Percentiles rank a stretch among this genome's conserved stretches.
Evolutionary conservation across 2,113 vertebrate genomes (phyloP).

Genomic region (Calidris pugnax): DNA sequence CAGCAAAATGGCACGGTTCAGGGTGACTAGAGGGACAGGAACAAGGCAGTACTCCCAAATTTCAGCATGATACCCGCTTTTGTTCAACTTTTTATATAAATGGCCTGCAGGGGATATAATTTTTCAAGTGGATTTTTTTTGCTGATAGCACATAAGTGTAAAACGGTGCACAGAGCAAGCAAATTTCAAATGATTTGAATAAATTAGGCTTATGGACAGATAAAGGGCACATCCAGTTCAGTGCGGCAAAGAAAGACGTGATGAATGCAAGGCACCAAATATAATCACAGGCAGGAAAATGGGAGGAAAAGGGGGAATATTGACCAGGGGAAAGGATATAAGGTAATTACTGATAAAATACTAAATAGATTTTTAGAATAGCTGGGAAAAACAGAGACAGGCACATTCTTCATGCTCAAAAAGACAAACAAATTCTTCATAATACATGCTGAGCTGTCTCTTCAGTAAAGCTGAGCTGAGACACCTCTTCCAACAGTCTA

Average conservation of each 20-base stretch:
- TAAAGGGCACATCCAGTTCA: conserved; percentile 27
- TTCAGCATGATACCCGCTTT: conserved; percentile 2
- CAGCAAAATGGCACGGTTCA: neutral
- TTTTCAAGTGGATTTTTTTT: conserved; percentile 49
- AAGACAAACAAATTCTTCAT: neutral
- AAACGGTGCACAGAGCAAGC: conserved; percentile 6
- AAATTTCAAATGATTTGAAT: conserved; percentile 20
- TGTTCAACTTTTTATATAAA: conserved; percentile 42
- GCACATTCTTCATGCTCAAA: neutral
- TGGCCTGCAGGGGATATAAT: neutral
- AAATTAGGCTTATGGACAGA: conserved; percentile 34
- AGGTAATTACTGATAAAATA: conserved; percentile 14
- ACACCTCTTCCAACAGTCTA: neutral
- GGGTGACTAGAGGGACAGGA: conserved; percentile 20
- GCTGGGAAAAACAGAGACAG: neutral
- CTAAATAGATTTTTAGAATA: neutral
- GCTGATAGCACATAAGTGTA: conserved; percentile 23
- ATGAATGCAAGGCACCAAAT: neutral
- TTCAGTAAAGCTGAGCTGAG: neutral
- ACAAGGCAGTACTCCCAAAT: conserved; percentile 28
- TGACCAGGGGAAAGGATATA: neutral
- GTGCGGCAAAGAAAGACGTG: neutral
- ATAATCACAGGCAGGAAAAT: neutral
- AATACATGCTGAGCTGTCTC: neutral
- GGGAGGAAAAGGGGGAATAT: neutral